Conservation (phyloP, 1,140 invertebrate genomes). For the Leptinotarsa undecemlineata region DNA sequence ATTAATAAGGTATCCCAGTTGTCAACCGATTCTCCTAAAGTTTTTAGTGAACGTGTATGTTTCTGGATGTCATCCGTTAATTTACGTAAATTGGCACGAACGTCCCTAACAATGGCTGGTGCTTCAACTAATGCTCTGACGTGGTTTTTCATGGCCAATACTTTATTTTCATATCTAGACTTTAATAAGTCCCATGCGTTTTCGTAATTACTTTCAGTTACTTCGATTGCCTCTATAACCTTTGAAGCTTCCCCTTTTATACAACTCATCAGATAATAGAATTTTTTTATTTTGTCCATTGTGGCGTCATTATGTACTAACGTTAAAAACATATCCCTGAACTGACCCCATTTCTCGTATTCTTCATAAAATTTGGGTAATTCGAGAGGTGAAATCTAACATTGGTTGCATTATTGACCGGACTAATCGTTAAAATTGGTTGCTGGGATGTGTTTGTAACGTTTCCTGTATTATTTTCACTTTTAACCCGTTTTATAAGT, state of each 20-base stretch:
- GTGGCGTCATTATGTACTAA: slow-evolving; percentile 11
- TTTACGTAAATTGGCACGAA: slow-evolving; percentile 19
- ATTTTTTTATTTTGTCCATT: slow-evolving; percentile 19
- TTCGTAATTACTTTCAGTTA: slow-evolving; percentile 16
- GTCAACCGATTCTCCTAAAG: slow-evolving; percentile 35
- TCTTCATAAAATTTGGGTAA: slow-evolving; percentile 28
- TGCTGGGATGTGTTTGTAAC: background rate
- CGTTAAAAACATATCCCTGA: slow-evolving; percentile 15
- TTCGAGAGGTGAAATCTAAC: slow-evolving; percentile 18
- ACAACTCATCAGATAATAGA: slow-evolving; percentile 18
- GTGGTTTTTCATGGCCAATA: background rate
- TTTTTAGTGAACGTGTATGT: slow-evolving; percentile 35
- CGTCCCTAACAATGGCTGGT: slow-evolving; percentile 31
- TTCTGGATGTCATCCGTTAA: slow-evolving; percentile 32
- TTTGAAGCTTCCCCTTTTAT: slow-evolving; percentile 11
- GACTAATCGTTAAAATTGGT: background rate
- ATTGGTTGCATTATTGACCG: background rate
- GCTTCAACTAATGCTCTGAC: slow-evolving; percentile 19
- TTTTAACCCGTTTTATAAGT: background rate
- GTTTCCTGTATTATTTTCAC: background rate
- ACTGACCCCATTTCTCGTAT: slow-evolving; percentile 25
- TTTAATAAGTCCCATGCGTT: slow-evolving; percentile 19
- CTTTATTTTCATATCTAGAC: slow-evolving; percentile 22
- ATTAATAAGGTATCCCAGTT: slow-evolving; percentile 37
- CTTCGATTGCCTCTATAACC: slow-evolving; percentile 19